Conservation (phyloP, 1,140 invertebrate genomes). For the Panagrolaimus sp. region DNA sequence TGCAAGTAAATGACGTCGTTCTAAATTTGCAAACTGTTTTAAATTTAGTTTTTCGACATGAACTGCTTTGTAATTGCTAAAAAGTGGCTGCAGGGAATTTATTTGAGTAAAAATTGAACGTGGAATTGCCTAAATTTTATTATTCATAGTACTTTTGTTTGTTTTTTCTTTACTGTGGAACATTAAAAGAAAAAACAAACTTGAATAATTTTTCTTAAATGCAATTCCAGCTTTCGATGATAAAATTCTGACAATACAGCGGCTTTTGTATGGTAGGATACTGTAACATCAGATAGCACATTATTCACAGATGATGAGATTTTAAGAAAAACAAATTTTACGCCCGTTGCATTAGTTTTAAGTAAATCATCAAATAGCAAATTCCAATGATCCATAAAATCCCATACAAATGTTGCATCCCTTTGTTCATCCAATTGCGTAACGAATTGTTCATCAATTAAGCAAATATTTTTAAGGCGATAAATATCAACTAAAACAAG, state of each 20-base stretch:
- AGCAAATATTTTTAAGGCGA: neutral
- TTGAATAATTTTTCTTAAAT: constrained; percentile 33
- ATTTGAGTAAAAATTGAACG: constrained; percentile 39
- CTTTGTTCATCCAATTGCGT: neutral
- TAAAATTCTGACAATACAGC: constrained; percentile 29
- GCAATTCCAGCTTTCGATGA: constrained; percentile 32
- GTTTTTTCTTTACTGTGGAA: neutral
- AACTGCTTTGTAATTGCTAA: constrained; percentile 28
- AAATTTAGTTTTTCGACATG: constrained; percentile 28
- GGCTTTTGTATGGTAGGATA: constrained; percentile 16
- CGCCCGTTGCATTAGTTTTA: constrained; percentile 33
- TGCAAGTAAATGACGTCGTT: constrained; percentile 28
- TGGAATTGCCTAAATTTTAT: constrained; percentile 37
- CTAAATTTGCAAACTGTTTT: constrained; percentile 34
- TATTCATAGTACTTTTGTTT: no score
- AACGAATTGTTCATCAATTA: constrained; percentile 3
- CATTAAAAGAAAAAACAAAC: constrained; percentile 21
- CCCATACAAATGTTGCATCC: neutral
- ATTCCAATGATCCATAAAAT: neutral
- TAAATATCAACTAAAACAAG: neutral
- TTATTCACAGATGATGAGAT: constrained; percentile 28
- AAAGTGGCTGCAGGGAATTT: constrained; percentile 38
- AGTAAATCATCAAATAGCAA: constrained; percentile 29
- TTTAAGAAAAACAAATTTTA: constrained; percentile 42
- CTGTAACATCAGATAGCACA: constrained; percentile 13